Percentiles rank a stretch among this genome's conserved stretches.
These are phyloP conservation scores for Amiota communis DNA, from an alignment of 2,888 invertebrate genomes.

Conservation along the genomic window DNA sequence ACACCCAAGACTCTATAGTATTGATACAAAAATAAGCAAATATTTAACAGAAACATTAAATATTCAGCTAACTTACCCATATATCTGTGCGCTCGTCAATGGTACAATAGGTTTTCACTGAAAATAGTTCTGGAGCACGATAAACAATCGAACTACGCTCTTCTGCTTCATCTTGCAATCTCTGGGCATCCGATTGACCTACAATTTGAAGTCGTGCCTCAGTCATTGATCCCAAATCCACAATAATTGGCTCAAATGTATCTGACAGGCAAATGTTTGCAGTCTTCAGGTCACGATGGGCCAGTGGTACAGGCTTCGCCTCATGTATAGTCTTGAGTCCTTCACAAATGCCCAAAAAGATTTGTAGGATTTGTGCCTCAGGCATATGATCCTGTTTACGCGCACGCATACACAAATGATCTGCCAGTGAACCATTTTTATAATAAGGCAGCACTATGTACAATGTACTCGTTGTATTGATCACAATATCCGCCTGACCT, in stretches of 20 bases:
- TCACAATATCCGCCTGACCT: conserved; percentile 79
- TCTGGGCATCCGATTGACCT: conserved; percentile 80
- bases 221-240: conserved; percentile 86
- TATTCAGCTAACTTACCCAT: conserved; percentile 75
- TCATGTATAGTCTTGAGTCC: conserved; percentile 84
- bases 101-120: conserved; percentile 85
- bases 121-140: conserved; percentile 89
- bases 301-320: conserved; percentile 81
- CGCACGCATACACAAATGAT: conserved; percentile 78
- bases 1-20: conserved; percentile 85
- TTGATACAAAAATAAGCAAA: not conserved
- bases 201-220: conserved; percentile 78
- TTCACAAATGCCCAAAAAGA: conserved; percentile 83
- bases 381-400: conserved; percentile 77
- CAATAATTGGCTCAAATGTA: conserved; percentile 82
- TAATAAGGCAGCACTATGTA: conserved; percentile 84
- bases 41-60: not conserved
- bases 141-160: conserved; percentile 92
- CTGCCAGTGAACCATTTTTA: conserved; percentile 83
- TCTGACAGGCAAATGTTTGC: conserved; percentile 86
- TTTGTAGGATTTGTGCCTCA: conserved; percentile 78
- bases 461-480: conserved; percentile 81
- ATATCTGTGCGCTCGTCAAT: conserved; percentile 90
- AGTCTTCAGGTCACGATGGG: conserved; percentile 90
- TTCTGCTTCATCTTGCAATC: conserved; percentile 84